These are phyloP conservation scores for Botia almorhae DNA, from an alignment of 2,797 vertebrate genomes.

Conservation along the genomic window DNA sequence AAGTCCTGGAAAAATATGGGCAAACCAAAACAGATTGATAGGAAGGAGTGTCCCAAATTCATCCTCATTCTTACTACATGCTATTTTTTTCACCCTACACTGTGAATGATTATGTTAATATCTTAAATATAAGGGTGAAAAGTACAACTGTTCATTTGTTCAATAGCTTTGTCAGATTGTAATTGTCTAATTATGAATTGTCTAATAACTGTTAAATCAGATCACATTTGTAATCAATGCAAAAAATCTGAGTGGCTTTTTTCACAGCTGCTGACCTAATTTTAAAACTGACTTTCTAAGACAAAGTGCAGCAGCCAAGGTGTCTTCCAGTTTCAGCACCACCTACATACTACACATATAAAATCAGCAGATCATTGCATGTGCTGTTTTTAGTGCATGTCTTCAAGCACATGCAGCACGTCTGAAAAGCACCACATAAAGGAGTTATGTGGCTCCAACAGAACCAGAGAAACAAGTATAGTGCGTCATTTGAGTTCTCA, in stretches of 20 bases:
- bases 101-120: not conserved
- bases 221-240: not conserved
- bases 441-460: constrained; percentile 37
- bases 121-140: not conserved
- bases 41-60: not conserved
- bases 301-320: not conserved
- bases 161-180: not conserved
- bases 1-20: not conserved
- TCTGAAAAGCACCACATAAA: constrained; percentile 50
- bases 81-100: not conserved
- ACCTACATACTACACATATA: not conserved
- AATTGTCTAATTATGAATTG: too few relatives aligned
- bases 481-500: constrained; percentile 23
- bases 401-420: constrained; percentile 12
- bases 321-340: constrained; percentile 21
- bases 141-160: not conserved
- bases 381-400: constrained; percentile 1
- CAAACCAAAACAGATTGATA: not conserved
- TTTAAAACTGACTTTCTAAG: not conserved
- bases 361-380: constrained; percentile 7
- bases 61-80: not conserved
- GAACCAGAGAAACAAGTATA: constrained; percentile 18
- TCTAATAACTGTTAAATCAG: not conserved
- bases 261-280: not conserved
- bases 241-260: not conserved